Conservation (phyloP, 2,113 vertebrate species). For the Bucco capensis region DNA sequence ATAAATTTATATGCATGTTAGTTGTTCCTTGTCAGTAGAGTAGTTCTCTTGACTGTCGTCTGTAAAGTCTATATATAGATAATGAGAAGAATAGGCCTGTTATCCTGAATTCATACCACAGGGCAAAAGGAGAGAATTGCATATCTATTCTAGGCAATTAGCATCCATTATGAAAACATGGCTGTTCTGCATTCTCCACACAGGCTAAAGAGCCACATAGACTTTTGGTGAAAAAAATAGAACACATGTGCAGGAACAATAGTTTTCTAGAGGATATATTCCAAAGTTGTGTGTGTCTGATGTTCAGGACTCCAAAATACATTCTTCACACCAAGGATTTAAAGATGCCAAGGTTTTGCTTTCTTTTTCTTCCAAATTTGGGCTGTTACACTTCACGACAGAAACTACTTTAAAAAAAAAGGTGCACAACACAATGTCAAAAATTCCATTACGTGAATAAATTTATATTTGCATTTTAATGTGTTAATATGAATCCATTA, state of each 20-base stretch:
- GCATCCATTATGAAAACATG: background rate
- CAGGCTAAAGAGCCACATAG: background rate
- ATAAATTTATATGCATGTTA: background rate
- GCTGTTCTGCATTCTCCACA: background rate
- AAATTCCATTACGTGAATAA: background rate
- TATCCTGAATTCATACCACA: background rate
- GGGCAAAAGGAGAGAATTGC: background rate
- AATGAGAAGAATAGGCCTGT: background rate
- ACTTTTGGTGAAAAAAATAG: background rate
- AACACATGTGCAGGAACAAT: background rate
- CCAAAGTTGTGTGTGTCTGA: background rate
- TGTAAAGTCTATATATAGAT: background rate
- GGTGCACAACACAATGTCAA: background rate
- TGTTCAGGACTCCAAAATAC: background rate
- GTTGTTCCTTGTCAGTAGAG: background rate
- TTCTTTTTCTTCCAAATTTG: background rate
- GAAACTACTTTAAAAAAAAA: background rate
- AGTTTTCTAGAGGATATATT: background rate
- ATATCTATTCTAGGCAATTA: background rate
- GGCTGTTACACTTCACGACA: background rate
- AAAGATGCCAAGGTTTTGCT: background rate
- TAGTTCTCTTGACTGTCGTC: background rate
- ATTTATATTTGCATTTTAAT: conserved; percentile 12
- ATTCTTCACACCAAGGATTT: background rate
- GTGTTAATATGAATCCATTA: background rate